These are phyloP conservation scores for Haemorhous mexicanus DNA, from an alignment of 2,113 vertebrate genomes.

Conservation along the genomic window DNA sequence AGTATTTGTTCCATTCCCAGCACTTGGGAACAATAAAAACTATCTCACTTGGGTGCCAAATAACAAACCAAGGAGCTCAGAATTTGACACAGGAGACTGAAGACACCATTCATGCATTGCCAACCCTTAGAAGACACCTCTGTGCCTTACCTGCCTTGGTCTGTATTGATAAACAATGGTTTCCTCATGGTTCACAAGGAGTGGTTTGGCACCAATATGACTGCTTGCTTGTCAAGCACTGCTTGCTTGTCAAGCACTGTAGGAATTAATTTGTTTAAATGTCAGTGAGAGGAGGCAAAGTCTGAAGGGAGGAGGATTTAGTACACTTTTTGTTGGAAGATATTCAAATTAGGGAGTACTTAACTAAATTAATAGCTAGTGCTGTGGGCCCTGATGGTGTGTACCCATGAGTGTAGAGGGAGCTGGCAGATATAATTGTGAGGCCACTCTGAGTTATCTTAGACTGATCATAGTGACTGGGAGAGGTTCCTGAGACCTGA, in stretches of 20 bases:
- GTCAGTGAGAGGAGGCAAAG: rapidly evolving
- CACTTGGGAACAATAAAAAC: neutral
- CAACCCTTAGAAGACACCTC: neutral
- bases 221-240: neutral
- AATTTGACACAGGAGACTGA: neutral
- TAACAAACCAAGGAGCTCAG: neutral
- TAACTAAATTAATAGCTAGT: neutral
- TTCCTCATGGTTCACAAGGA: neutral
- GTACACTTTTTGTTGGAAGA: neutral
- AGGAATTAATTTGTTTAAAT: neutral
- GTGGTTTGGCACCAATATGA: neutral
- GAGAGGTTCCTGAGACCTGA: neutral
- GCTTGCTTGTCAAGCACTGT: neutral
- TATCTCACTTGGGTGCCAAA: neutral
- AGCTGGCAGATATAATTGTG: neutral
- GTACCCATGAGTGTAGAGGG: neutral
- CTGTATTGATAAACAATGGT: neutral
- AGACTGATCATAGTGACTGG: neutral
- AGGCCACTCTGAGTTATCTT: neutral
- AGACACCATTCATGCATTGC: neutral
- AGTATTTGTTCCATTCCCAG: neutral
- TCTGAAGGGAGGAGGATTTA: neutral
- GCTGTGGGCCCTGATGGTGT: neutral
- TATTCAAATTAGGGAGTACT: neutral
- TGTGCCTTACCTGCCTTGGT: neutral